Evolutionary conservation across 2,888 invertebrate genomes (phyloP), one percentile per base, ranked within the genome.

Genomic region (Siphonodentalium dalli): DNA sequence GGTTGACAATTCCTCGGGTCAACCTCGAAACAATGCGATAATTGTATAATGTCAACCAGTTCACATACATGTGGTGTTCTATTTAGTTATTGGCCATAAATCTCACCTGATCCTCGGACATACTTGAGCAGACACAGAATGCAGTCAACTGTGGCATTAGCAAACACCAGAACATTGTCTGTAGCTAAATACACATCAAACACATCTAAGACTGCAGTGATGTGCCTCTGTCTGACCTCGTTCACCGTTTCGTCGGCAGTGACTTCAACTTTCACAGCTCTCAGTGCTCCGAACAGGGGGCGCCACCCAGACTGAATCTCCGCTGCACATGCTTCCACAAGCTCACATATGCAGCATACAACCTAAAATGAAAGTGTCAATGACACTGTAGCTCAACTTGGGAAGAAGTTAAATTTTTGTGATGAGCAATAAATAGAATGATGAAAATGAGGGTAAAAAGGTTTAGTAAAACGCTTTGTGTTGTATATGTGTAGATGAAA

Each of bases 231-330:
- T 35, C 80, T 59, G 0, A 74, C 75, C 53, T 78, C 78, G 58
- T 80, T 79, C 26, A 80, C 72, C 38, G 75, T 77, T 54, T 79
- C 79, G 31, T 71, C 73, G 27, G 75, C 71, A 2, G 79, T 80
- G 59, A 74, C 79, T 54, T 80, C 78, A 42, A 80, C 78, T 61
- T 76, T 77, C 0, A 95, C 93, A 38, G 93, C 93, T 20, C 94
- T 87, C 37, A 98, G 83, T 0, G 96, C 94, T 11, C 94, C 94
- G 77, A 98, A 98, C 1, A 98, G 83, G 0, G 97, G 93, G 47
- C 96, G 86, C 97, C 97, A 98, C 0, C 97, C 97, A 0, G 94
- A 95, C 65, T 92, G 88, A 35, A 97, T 93, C 84, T 96, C 94
- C 56, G 90, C 90, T 68, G 93, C 87, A 79, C 93, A 94, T 0